Evolutionary conservation across 2,113 vertebrate species (phyloP), one percentile per base, ranked within the genome.

Genomic region (Theropithecus gelada): DNA sequence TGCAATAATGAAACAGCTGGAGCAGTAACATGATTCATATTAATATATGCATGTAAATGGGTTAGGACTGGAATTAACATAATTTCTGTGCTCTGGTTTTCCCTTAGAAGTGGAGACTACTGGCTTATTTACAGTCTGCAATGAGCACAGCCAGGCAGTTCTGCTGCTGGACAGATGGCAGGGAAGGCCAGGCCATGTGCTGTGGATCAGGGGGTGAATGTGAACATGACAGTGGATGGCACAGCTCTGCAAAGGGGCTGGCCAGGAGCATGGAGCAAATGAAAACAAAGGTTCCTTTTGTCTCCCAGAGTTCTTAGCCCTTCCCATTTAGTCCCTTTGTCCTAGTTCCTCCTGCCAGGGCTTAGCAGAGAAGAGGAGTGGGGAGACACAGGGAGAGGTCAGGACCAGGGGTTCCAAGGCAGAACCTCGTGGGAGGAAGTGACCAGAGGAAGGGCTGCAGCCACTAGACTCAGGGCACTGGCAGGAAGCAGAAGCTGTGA

Each of bases 41-140:
- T 94, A 88, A 96, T 94, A 90, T 66, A 35, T 82, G 93, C 80
- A 61, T 55, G 73, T 32, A 76, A 94, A 82, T 92, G 48, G 64
- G 48, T 59, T 88, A 80, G 80, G 85, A 95, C 89, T 68, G 57
- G 76, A 80, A 88, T 98, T 90, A 93, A 64, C 96, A 88, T 90
- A 85, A 93, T 88, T 90, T 85, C 88, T 57, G 76, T 20, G 59
- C 88, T 97, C 84, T 75, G 87, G 55, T 80, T 95, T 91, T 85
- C 80, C 32, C 80, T 95, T 78, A 68, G 84, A 94, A 88, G 95
- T 94, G 52, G 88, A 88, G 94, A 73, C 50, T 96, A 52, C 78
- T 85, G 94, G 95, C 93, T 93, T 96, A 94, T 97, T 96, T 97
- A 96, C 98, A 90, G 97, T 93, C 92, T 90, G 92, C 82, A 50